A percentile compares a stretch with the other conserved stretches of the same genome.
phyloP scores from a whole-genome alignment of 2,888 invertebrate genomes.

The Microctonus aethiopoides region DNA sequence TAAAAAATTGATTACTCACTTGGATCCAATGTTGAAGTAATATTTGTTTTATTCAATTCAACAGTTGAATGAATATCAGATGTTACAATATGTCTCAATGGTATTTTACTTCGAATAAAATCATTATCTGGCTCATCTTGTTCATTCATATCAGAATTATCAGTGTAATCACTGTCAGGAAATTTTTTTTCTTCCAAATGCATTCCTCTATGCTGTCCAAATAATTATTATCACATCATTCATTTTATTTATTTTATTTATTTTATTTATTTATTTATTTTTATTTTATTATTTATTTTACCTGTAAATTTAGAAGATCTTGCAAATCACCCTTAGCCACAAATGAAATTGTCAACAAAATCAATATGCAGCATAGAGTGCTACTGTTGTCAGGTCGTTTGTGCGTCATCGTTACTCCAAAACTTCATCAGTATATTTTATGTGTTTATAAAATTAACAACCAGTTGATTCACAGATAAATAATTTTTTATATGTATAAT shows the following conservation, averaged over 20 bases:
- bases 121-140: constrained; percentile 45
- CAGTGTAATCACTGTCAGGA: constrained; percentile 48
- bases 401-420: constrained; percentile 46
- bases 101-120: constrained; percentile 39
- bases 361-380: constrained; percentile 41
- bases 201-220: constrained; percentile 29
- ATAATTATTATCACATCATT: neutral
- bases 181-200: constrained; percentile 47
- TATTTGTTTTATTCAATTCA: constrained; percentile 15
- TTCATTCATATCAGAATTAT: constrained; percentile 53
- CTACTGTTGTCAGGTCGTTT: constrained; percentile 36
- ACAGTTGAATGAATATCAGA: constrained; percentile 15
- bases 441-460: neutral
- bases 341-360: constrained; percentile 40
- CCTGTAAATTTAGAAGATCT: constrained; percentile 42
- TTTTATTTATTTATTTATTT: neutral
- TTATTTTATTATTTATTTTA: constrained; percentile 38
- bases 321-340: constrained; percentile 34
- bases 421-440: constrained; percentile 40
- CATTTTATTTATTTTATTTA: neutral
- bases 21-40: constrained; percentile 48
- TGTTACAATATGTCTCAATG: constrained; percentile 33
- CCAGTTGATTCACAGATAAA: constrained; percentile 1
- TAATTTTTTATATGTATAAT: neutral
- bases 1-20: constrained; percentile 45